Conservation (phyloP, 2,113 vertebrate species). For the Aegypius monachus region DNA sequence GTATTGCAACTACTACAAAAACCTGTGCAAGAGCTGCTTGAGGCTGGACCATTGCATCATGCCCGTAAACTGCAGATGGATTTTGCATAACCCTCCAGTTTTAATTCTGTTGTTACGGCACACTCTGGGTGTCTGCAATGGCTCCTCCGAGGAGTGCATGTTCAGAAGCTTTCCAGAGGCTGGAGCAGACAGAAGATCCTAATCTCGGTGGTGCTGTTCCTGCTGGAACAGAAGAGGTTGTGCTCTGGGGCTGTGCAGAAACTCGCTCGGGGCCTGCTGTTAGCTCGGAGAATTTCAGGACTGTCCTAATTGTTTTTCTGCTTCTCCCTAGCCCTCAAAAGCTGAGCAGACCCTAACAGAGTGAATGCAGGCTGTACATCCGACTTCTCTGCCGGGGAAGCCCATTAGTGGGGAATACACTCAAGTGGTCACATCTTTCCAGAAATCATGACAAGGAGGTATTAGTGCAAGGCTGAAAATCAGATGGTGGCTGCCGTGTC, state of each 20-base stretch:
- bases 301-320: background rate
- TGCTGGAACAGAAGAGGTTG: background rate
- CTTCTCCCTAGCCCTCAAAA: background rate
- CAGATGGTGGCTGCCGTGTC: accelerated
- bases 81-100: background rate
- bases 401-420: background rate
- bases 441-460: background rate
- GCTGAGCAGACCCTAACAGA: background rate
- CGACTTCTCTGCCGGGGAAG: background rate
- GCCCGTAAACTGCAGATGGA: background rate
- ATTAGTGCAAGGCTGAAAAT: background rate
- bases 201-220: background rate
- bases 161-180: background rate
- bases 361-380: background rate
- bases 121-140: background rate
- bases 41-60: background rate
- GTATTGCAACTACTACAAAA: background rate
- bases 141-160: background rate
- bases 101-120: background rate
- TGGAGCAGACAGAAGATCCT: background rate
- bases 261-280: background rate
- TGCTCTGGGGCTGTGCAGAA: background rate
- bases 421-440: background rate
- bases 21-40: background rate
- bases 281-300: background rate